Percentiles rank a stretch among this genome's conserved stretches.
These are phyloP conservation scores for Zeugodacus cucurbitae DNA, from an alignment of 1,140 invertebrate genomes.

Conservation along the genomic window DNA sequence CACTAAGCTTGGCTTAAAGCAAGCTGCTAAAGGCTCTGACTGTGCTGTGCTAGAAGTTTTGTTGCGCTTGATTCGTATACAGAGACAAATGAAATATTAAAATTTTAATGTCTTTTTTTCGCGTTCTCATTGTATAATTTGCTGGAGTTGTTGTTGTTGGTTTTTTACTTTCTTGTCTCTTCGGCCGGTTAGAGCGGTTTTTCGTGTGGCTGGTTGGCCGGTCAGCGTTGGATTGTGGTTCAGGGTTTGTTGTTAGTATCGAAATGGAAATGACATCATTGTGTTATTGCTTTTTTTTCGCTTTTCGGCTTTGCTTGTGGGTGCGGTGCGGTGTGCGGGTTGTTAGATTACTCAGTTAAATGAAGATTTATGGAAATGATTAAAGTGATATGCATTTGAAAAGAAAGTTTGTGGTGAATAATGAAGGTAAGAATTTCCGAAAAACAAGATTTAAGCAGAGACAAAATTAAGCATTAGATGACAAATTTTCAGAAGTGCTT, in stretches of 20 bases:
- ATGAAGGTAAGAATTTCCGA: background rate
- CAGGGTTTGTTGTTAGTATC: background rate
- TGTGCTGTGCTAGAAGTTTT: slow-evolving; percentile 14
- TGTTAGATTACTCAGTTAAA: background rate
- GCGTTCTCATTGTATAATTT: background rate
- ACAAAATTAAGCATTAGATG: background rate
- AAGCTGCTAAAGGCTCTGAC: background rate
- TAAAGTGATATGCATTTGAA: background rate
- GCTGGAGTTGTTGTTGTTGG: background rate
- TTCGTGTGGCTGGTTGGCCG: background rate
- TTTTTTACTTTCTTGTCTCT: background rate
- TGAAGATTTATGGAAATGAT: background rate
- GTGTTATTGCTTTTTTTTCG: background rate
- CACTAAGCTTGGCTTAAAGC: background rate
- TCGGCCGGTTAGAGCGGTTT: background rate
- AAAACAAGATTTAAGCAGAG: background rate
- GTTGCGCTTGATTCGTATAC: background rate
- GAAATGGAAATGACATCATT: slow-evolving; percentile 34
- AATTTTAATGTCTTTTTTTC: background rate
- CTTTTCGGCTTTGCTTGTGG: background rate
- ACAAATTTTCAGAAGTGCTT: background rate
- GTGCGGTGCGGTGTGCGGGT: background rate
- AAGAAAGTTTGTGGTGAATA: background rate
- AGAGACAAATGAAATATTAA: background rate
- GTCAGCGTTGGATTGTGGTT: background rate